A percentile compares a stretch with the other conserved stretches of the same genome.
Conservation (phyloP, 2,113 vertebrate genomes). For the Falco punctatus region DNA sequence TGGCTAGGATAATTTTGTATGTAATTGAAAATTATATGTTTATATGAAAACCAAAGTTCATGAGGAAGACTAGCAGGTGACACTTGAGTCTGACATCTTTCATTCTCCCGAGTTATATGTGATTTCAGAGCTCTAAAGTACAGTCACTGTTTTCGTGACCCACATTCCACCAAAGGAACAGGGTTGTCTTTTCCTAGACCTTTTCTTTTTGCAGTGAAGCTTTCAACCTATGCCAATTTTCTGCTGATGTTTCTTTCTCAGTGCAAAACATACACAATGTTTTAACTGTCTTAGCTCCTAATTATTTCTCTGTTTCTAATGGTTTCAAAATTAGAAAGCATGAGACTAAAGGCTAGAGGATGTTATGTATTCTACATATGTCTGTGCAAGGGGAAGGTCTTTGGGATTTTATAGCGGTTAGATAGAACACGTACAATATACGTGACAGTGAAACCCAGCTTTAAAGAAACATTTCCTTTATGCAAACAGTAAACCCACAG, state of each 20-base stretch:
- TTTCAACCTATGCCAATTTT: background rate
- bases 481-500: background rate
- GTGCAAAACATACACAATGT: background rate
- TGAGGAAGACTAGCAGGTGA: background rate
- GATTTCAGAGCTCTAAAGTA: background rate
- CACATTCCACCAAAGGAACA: background rate
- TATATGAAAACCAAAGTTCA: background rate
- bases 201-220: background rate
- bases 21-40: background rate
- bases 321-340: background rate
- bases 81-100: background rate
- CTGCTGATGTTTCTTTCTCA: background rate
- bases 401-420: background rate
- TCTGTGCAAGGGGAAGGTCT: background rate
- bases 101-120: background rate
- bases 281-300: background rate
- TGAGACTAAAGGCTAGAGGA: background rate
- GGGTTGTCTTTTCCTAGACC: background rate
- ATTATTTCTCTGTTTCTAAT: background rate
- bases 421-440: background rate
- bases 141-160: background rate
- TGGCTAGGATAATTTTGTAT: background rate
- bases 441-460: background rate
- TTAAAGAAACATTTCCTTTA: background rate
- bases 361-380: background rate